Conservation (phyloP, 1,140 invertebrate species). For the Macrobrachium rosenbergii region DNA sequence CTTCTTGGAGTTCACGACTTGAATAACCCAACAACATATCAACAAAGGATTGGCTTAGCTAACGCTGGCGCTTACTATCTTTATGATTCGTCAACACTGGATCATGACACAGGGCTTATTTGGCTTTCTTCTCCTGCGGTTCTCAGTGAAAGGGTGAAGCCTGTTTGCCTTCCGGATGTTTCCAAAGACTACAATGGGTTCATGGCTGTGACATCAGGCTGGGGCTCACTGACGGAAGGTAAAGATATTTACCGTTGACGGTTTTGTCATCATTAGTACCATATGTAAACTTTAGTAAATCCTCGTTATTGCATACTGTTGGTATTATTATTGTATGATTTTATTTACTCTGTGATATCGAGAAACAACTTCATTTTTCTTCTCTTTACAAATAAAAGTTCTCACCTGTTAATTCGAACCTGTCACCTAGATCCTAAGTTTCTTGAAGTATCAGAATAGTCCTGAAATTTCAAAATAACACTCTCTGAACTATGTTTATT, state of each 20-base stretch:
- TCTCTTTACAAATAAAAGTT: too few species aligned
- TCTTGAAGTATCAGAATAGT: too few species aligned
- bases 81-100: background rate
- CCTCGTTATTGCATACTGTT: too few species aligned
- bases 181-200: background rate
- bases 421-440: too few species aligned
- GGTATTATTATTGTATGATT: too few species aligned
- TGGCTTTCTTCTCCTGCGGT: background rate
- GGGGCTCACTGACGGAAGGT: background rate
- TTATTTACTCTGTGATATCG: too few species aligned
- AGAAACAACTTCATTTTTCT: too few species aligned
- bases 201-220: background rate
- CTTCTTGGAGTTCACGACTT: slow-evolving; percentile 3
- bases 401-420: too few species aligned
- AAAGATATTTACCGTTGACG: background rate
- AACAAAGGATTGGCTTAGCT: background rate
- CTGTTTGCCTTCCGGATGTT: slow-evolving; percentile 1
- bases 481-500: too few species aligned
- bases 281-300: too few species aligned
- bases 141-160: slow-evolving; percentile 9
- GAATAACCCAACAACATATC: background rate
- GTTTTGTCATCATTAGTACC: too few species aligned
- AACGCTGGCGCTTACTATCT: background rate
- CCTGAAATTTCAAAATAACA: too few species aligned
- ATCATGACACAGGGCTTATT: background rate